Evolutionary conservation across 37 sponge, comb jelly and placozoan species (phyloP).

Genomic region (Agelas oroides): DNA sequence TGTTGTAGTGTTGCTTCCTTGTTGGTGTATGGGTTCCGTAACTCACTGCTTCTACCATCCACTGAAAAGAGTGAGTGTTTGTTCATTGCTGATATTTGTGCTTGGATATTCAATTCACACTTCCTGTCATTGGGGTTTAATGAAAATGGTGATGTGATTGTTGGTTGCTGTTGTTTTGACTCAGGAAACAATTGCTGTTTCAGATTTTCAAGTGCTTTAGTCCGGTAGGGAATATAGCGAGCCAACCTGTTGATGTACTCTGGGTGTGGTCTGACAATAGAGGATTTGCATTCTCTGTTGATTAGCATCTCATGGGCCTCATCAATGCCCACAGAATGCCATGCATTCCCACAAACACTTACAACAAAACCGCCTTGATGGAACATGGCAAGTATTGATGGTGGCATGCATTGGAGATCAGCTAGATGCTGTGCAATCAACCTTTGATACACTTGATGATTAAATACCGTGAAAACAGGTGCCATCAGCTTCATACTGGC

Average conservation of each 20-base stretch:
- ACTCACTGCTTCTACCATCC: background rate
- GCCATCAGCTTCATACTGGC: no score
- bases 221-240: constrained; percentile 1
- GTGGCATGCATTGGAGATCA: constrained; percentile 9
- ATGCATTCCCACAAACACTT: constrained; percentile 7
- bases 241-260: constrained; percentile 13
- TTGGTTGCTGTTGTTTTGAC: background rate
- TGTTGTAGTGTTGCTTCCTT: background rate
- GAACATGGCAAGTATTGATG: no score
- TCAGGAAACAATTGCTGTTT: background rate
- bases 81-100: background rate
- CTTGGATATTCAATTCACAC: background rate
- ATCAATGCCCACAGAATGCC: constrained; percentile 38
- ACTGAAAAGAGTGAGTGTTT: background rate
- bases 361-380: background rate
- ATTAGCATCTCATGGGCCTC: no score
- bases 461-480: constrained; percentile 18
- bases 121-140: background rate
- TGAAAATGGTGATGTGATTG: background rate
- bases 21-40: constrained; percentile 30
- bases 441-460: constrained; percentile 8
- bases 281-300: constrained; percentile 4
- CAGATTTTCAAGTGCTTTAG: background rate
- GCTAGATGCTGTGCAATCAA: constrained; percentile 10
- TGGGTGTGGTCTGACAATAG: constrained; percentile 20